phyloP scores from a whole-genome alignment of 2,113 vertebrate species.

The Tringa solitaria region DNA sequence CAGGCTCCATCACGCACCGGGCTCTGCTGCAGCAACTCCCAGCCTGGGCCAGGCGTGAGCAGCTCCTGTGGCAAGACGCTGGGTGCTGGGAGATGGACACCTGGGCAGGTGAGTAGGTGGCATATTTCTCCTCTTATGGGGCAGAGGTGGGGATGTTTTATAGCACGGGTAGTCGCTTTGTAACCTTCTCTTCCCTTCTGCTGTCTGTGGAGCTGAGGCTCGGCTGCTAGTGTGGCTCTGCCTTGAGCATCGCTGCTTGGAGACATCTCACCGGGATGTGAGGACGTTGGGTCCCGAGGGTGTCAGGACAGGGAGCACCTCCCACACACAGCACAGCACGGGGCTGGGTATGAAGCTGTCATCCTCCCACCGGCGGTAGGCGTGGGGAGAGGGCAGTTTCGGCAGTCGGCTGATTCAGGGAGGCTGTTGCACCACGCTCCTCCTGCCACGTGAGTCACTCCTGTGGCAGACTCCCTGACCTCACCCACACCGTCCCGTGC shows the following conservation, averaged over 20 bases:
- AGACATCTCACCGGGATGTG: fast-evolving
- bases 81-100: not conserved
- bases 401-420: constrained; percentile 22
- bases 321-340: fast-evolving
- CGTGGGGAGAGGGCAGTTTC: constrained; percentile 22
- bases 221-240: not conserved
- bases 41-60: fast-evolving
- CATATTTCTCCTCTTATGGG: fast-evolving
- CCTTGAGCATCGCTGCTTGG: fast-evolving
- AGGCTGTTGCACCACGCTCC: not conserved
- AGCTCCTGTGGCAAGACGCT: fast-evolving
- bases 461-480: not conserved
- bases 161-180: not conserved
- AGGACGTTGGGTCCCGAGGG: not conserved
- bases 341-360: not conserved
- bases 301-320: not conserved
- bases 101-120: not conserved
- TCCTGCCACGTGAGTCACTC: not conserved
- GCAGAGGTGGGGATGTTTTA: not conserved
- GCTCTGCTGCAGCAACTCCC: not conserved
- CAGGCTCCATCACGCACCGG: not conserved
- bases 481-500: fast-evolving
- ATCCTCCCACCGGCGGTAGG: not conserved
- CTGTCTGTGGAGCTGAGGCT: not conserved
- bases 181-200: too few species aligned